Percentiles rank a stretch among this genome's conserved stretches.
Evolutionary conservation across 2,113 vertebrate species (phyloP).

Genomic region (Notiomystis cincta): DNA sequence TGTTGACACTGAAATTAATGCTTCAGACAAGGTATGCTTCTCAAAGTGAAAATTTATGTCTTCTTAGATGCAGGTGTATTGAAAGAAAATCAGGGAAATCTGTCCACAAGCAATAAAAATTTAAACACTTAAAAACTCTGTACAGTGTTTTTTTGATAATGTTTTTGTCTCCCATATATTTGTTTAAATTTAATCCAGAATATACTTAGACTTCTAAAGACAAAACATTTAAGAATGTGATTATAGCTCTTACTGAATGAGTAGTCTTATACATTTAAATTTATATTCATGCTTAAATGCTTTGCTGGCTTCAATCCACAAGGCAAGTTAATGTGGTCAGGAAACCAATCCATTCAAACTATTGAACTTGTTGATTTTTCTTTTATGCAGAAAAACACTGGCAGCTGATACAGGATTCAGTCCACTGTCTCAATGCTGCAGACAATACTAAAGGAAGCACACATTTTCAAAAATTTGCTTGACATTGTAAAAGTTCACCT

Average conservation of each 20-base stretch:
- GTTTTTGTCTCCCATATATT: neutral
- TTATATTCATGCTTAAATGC: neutral
- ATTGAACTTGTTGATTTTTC: neutral
- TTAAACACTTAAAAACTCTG: neutral
- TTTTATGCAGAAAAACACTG: neutral
- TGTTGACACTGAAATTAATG: neutral
- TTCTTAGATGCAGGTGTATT: neutral
- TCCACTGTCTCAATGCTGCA: neutral
- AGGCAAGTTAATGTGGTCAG: neutral
- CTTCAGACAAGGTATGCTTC: neutral
- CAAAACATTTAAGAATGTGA: neutral
- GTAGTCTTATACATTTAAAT: neutral
- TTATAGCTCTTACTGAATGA: neutral
- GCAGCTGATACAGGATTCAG: neutral
- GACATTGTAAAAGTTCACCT: slow-evolving; percentile 58
- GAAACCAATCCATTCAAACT: neutral
- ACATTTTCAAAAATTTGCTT: slow-evolving; percentile 43
- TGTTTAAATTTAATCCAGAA: neutral
- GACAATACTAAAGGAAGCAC: neutral
- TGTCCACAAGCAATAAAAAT: neutral
- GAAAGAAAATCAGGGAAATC: neutral
- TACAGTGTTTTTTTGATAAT: neutral
- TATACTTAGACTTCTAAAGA: neutral
- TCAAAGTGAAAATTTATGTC: neutral
- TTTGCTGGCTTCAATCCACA: neutral